Evolutionary conservation across 2,113 vertebrate genomes (phyloP).

Genomic region (Gymnogyps californianus): DNA sequence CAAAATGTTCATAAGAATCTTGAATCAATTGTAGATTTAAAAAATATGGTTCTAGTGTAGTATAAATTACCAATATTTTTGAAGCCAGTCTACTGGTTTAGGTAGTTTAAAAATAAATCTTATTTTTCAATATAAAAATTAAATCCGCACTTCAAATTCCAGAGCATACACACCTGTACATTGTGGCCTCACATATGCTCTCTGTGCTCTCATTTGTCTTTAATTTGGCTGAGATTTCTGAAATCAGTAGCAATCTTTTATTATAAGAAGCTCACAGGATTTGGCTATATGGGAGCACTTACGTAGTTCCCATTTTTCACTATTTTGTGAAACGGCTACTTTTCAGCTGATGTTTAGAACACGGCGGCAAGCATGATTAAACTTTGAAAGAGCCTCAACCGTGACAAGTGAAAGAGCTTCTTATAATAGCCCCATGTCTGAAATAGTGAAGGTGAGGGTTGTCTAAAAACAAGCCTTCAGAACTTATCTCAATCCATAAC

Average conservation of each 20-base stretch:
- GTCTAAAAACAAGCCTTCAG: background rate
- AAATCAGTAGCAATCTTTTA: background rate
- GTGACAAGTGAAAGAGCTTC: background rate
- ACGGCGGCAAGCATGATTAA: background rate
- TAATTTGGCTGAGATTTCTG: background rate
- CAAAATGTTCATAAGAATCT: background rate
- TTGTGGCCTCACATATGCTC: background rate
- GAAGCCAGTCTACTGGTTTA: background rate
- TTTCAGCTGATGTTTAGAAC: background rate
- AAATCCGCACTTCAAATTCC: background rate
- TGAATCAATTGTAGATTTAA: background rate
- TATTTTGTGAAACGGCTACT: background rate
- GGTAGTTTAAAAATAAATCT: background rate
- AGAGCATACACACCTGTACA: background rate
- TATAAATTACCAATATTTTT: background rate
- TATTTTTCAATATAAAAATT: background rate
- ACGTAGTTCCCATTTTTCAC: accelerated
- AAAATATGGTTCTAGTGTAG: background rate
- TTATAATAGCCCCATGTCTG: accelerated
- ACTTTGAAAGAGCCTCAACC: background rate
- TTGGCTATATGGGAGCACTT: background rate
- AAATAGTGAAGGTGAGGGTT: background rate
- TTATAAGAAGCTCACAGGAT: background rate
- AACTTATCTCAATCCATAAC: background rate
- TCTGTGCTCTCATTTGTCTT: background rate